A percentile compares a stretch with the other conserved stretches of the same genome.
Evolutionary conservation across 2,888 invertebrate genomes (phyloP).

Genomic region (Caenorhabditis macrosperma): DNA sequence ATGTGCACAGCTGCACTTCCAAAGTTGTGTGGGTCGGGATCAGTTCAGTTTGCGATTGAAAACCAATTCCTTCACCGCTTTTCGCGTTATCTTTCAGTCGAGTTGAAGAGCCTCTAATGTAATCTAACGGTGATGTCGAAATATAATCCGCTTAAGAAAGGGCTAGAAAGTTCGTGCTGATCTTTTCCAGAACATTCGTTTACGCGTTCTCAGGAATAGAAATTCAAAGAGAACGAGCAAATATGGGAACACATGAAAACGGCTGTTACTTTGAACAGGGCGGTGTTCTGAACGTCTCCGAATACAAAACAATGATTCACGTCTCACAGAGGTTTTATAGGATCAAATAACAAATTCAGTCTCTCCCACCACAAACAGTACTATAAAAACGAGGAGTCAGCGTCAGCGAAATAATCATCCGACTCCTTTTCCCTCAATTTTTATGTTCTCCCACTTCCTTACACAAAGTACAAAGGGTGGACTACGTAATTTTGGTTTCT

Average conservation of each 20-base stretch:
- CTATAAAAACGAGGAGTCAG: constrained; percentile 30
- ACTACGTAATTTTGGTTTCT: constrained; percentile 19
- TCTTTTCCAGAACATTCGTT: too few relatives aligned
- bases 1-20: constrained; percentile 8
- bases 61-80: too few relatives aligned
- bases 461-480: constrained; percentile 32
- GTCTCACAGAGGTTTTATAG: not conserved
- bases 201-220: too few relatives aligned
- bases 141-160: not conserved
- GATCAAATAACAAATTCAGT: not conserved
- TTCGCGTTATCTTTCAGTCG: constrained; percentile 15
- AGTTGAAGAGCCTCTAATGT: constrained; percentile 4
- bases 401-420: not conserved
- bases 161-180: not conserved
- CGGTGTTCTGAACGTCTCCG: not conserved
- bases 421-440: constrained; percentile 6
- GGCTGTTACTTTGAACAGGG: constrained; percentile 40
- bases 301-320: constrained; percentile 14
- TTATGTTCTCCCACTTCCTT: constrained; percentile 9
- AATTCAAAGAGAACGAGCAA: not conserved
- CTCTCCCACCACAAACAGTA: constrained; percentile 13
- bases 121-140: not conserved
- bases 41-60: not conserved
- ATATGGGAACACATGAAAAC: not conserved
- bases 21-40: not conserved